These are phyloP conservation scores for Caenorhabditis doughertyi DNA, from an alignment of 2,888 invertebrate species.

Conservation along the genomic window DNA sequence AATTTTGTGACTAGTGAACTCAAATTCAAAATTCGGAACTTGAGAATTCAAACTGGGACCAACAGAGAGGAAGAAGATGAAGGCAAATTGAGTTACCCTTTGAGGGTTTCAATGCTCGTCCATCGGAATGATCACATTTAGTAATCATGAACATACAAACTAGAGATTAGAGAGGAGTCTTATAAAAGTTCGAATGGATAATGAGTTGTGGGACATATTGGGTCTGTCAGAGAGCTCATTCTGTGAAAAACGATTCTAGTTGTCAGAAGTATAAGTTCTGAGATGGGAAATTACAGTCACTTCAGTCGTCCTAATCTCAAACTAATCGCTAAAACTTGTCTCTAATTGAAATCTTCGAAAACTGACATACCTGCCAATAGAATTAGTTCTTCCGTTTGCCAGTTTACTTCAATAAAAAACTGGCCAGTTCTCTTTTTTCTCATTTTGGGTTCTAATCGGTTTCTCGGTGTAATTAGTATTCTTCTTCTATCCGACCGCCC, in stretches of 20 bases:
- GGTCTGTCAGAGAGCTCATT: too few species aligned
- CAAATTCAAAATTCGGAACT: constrained; percentile 39
- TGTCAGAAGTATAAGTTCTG: too few species aligned
- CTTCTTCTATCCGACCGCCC: constrained; percentile 20
- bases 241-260: too few species aligned
- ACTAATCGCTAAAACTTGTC: background rate
- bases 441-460: constrained; percentile 27
- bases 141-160: constrained; percentile 1
- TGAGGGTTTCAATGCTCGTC: constrained; percentile 22
- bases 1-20: constrained; percentile 46
- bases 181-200: background rate
- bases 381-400: background rate
- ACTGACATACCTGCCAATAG: constrained; percentile 2
- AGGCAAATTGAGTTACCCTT: constrained; percentile 31
- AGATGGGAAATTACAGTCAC: too few species aligned
- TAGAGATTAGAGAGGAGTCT: background rate
- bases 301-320: too few species aligned
- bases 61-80: background rate
- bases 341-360: background rate
- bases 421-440: constrained; percentile 24
- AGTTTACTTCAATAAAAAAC: constrained; percentile 32
- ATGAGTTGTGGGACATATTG: too few species aligned
- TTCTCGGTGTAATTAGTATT: constrained; percentile 41
- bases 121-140: constrained; percentile 22
- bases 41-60: background rate